A percentile compares a stretch with the other conserved stretches of the same genome.
Conservation (phyloP, 2,113 vertebrate genomes). For the Thunnus thynnus region DNA sequence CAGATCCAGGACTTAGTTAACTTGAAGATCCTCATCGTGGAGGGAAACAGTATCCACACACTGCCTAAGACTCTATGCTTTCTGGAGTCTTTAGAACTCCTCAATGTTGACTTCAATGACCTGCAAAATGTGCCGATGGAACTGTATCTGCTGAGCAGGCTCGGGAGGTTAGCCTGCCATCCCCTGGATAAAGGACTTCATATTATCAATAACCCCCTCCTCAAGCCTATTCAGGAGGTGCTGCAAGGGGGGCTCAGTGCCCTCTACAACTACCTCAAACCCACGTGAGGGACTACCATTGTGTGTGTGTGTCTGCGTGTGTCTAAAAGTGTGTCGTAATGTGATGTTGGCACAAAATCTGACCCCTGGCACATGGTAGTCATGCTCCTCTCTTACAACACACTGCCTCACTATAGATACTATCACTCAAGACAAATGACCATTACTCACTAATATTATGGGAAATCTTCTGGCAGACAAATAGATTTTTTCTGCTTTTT, state of each 20-base stretch:
- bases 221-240: conserved; percentile 91
- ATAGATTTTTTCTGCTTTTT: conserved; percentile 22
- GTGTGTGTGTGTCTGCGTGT: conserved; percentile 17
- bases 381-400: conserved; percentile 27
- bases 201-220: conserved; percentile 91
- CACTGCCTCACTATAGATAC: conserved; percentile 3
- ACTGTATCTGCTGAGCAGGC: conserved; percentile 87
- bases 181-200: conserved; percentile 96
- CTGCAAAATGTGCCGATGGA: conserved; percentile 91
- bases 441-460: not conserved
- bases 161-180: conserved; percentile 91
- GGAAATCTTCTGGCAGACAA: not conserved
- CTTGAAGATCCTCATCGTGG: conserved; percentile 93
- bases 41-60: conserved; percentile 89
- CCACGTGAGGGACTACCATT: conserved; percentile 78
- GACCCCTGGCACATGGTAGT: conserved; percentile 37
- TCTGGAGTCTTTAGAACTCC: conserved; percentile 88
- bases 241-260: conserved; percentile 89
- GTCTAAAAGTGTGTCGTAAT: conserved; percentile 25
- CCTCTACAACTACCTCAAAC: conserved; percentile 92
- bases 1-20: conserved; percentile 91
- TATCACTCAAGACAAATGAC: not conserved
- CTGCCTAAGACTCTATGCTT: conserved; percentile 91
- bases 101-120: conserved; percentile 93
- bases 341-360: conserved; percentile 31